A percentile compares a stretch with the other conserved stretches of the same genome.
Conservation (phyloP, 2,888 invertebrate species). For the Meteorus colon region DNA sequence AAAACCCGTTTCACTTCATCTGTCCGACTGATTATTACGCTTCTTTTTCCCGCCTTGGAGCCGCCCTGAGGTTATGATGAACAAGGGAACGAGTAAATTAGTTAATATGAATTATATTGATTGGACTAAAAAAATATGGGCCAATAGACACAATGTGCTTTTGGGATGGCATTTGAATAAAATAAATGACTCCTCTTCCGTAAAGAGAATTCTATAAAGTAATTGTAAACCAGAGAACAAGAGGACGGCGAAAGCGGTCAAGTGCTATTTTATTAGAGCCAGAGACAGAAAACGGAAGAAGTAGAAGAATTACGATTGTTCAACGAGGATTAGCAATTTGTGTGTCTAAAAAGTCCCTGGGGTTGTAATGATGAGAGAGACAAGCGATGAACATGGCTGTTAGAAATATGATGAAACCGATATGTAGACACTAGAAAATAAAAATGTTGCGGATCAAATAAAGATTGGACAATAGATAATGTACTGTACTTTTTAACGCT, state of each 20-base stretch:
- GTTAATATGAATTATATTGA: too few species aligned
- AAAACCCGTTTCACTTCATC: conserved; percentile 32
- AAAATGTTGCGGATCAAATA: conserved; percentile 19
- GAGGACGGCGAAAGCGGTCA: conserved; percentile 14
- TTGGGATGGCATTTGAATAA: neutral
- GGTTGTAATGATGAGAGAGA: neutral
- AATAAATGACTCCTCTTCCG: neutral
- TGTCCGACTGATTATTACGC: conserved; percentile 35
- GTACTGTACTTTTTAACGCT: conserved; percentile 22
- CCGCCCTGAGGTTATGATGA: too few species aligned
- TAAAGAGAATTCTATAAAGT: neutral
- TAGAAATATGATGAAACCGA: too few species aligned
- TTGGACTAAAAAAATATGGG: too few species aligned
- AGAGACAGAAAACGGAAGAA: neutral
- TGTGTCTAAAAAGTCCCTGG: conserved; percentile 9
- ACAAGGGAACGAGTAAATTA: too few species aligned
- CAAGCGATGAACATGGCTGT: neutral
- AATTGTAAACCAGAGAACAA: neutral
- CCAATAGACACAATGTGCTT: neutral
- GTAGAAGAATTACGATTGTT: conserved; percentile 26
- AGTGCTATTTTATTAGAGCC: conserved; percentile 8
- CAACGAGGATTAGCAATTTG: conserved; percentile 17
- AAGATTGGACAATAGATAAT: conserved; percentile 10
- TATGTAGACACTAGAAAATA: conserved; percentile 17
- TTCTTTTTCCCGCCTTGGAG: conserved; percentile 19